Percentiles rank a stretch among this genome's conserved stretches.
Conservation (phyloP, 2,888 invertebrate genomes). For the Cordilura impudica region DNA sequence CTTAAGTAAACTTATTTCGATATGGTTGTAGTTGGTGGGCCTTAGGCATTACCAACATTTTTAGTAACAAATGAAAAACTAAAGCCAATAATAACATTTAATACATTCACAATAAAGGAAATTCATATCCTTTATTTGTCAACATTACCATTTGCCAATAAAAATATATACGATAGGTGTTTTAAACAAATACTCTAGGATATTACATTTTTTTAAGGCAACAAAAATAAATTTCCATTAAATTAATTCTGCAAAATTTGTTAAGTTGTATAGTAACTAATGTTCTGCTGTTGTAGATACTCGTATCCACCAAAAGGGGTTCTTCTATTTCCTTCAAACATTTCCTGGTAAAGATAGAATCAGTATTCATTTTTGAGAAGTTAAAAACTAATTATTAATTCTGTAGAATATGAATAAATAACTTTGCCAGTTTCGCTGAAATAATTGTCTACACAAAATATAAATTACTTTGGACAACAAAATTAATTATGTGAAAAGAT, state of each 20-base stretch:
- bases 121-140: conserved; percentile 58
- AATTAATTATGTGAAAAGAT: neutral
- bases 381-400: conserved; percentile 60
- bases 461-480: conserved; percentile 42
- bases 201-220: conserved; percentile 46
- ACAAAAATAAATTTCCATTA: conserved; percentile 55
- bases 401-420: conserved; percentile 42
- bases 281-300: conserved; percentile 1
- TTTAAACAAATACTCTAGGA: conserved; percentile 29
- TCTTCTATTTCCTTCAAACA: conserved; percentile 30
- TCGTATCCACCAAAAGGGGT: conserved; percentile 43
- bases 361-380: conserved; percentile 15
- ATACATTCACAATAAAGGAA: conserved; percentile 53
- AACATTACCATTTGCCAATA: conserved; percentile 21
- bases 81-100: conserved; percentile 13
- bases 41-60: neutral
- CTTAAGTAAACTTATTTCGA: neutral
- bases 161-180: neutral
- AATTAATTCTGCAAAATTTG: conserved; percentile 18
- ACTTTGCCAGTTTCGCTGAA: conserved; percentile 54
- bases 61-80: neutral
- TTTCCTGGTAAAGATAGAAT: conserved; percentile 20
- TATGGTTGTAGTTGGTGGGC: neutral
- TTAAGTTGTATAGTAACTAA: conserved; percentile 31
- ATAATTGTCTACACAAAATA: conserved; percentile 46